Evolutionary conservation across 2,113 vertebrate genomes (phyloP).

Genomic region (Taxidea taxus): DNA sequence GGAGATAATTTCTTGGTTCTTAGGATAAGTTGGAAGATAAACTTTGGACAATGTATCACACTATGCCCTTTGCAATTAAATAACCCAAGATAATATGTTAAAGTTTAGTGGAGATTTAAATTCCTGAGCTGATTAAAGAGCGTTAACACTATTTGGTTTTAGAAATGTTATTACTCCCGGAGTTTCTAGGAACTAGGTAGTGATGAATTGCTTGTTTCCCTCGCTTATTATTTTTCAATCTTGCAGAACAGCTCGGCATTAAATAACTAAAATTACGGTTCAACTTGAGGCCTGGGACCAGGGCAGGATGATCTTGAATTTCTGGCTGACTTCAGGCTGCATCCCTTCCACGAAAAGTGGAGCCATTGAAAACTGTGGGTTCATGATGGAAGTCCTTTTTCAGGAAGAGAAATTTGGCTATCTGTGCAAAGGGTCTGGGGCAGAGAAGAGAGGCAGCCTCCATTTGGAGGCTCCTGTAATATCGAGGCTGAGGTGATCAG

Average conservation of each 20-base stretch:
- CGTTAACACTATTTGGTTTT: constrained; percentile 22
- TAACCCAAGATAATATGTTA: constrained; percentile 68
- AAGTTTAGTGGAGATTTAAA: constrained; percentile 76
- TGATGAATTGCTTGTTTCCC: neutral
- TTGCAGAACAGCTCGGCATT: neutral
- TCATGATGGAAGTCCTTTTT: neutral
- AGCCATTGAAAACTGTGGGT: neutral
- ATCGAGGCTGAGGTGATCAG: neutral
- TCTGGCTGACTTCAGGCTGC: neutral
- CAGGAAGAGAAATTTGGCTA: neutral
- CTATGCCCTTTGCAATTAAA: constrained; percentile 80
- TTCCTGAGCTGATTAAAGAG: constrained; percentile 73
- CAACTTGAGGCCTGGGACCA: neutral
- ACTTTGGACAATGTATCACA: constrained; percentile 72
- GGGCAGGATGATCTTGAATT: neutral
- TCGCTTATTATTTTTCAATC: neutral
- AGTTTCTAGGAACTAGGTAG: neutral
- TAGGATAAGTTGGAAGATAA: constrained; percentile 72
- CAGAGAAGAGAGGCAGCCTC: neutral
- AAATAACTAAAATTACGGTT: constrained; percentile 38
- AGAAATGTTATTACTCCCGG: neutral
- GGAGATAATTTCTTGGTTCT: constrained; percentile 45
- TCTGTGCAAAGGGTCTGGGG: neutral
- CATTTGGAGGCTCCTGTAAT: neutral
- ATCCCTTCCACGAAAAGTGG: neutral